These are phyloP conservation scores for Huso huso DNA, from an alignment of 2,797 vertebrate genomes.

Conservation along the genomic window DNA sequence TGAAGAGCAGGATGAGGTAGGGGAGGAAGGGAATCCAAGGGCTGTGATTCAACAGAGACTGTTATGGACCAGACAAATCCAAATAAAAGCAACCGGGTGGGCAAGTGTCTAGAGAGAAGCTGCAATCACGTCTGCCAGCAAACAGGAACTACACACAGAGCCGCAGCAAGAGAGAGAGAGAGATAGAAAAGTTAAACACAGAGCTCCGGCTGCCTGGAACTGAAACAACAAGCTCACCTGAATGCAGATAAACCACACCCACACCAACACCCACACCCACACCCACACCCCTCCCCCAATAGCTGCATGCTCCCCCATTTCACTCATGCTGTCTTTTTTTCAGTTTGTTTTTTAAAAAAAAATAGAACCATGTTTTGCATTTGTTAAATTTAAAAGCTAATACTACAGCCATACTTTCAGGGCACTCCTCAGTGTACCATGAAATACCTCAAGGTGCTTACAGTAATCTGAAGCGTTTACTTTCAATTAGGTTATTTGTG, in stretches of 20 bases:
- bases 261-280: not conserved
- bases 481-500: too few species aligned
- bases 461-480: too few species aligned
- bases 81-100: not conserved
- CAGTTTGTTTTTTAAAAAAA: too few species aligned
- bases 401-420: too few species aligned
- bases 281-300: too few species aligned
- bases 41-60: not conserved
- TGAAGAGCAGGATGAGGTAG: slow-evolving; percentile 4
- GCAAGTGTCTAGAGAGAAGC: slow-evolving; percentile 21
- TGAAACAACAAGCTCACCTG: slow-evolving; percentile 21
- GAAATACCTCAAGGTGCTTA: too few species aligned
- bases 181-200: not conserved
- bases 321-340: too few species aligned
- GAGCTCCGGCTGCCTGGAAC: slow-evolving; percentile 11
- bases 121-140: slow-evolving; percentile 21
- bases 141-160: slow-evolving; percentile 15
- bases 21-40: not conserved
- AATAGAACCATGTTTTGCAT: too few species aligned
- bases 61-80: not conserved
- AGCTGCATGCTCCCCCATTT: too few species aligned
- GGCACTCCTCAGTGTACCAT: too few species aligned
- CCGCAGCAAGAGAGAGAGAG: not conserved
- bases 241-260: slow-evolving; percentile 21
- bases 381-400: too few species aligned